These are phyloP conservation scores for Physeter macrocephalus DNA, from an alignment of 2,113 vertebrate genomes.

Conservation along the genomic window DNA sequence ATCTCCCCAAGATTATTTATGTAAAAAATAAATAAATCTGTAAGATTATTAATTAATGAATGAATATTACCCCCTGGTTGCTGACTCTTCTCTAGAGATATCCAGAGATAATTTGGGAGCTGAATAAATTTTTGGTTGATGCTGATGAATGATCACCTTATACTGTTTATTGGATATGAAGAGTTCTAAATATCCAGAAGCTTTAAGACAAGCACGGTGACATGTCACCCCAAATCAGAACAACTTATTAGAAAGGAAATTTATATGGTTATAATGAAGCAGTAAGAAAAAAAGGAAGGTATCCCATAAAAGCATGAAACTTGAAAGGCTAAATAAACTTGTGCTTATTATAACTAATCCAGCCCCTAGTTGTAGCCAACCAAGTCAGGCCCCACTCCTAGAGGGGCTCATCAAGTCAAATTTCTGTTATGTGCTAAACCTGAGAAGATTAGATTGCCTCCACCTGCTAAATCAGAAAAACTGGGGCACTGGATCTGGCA, in stretches of 20 bases:
- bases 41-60: neutral
- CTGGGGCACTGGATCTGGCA: neutral
- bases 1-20: neutral
- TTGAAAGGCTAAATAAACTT: slow-evolving; percentile 38
- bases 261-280: slow-evolving; percentile 59
- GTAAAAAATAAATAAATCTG: neutral
- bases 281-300: slow-evolving; percentile 50
- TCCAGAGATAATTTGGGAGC: neutral
- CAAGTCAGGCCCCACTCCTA: slow-evolving; percentile 11
- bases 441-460: neutral
- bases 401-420: neutral
- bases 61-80: neutral
- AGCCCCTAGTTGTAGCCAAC: slow-evolving; percentile 23
- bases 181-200: neutral
- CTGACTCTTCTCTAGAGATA: neutral
- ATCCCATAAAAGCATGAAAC: neutral
- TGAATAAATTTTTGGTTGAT: neutral
- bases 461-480: slow-evolving; percentile 26
- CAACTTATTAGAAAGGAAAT: slow-evolving; percentile 39
- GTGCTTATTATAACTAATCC: slow-evolving; percentile 49
- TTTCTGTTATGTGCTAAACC: neutral
- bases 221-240: slow-evolving; percentile 22
- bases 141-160: neutral
- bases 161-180: neutral
- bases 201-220: neutral